Conservation (phyloP, 2,113 vertebrate genomes). For the Setophaga coronata region DNA sequence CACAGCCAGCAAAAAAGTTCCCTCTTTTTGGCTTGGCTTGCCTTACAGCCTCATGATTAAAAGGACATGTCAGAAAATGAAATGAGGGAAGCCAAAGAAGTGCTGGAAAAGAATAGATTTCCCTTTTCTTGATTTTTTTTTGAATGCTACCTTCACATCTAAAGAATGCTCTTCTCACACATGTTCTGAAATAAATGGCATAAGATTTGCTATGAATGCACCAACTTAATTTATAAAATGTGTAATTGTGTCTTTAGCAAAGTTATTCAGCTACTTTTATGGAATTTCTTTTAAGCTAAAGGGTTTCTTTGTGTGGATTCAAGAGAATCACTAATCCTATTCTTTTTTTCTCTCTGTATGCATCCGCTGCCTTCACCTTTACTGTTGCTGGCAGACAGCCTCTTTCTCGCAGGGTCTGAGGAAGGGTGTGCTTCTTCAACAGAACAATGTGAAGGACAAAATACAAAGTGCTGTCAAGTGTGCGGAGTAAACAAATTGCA, state of each 20-base stretch:
- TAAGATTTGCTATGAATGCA: neutral
- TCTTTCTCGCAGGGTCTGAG: neutral
- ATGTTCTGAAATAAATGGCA: neutral
- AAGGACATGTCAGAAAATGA: neutral
- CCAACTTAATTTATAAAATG: neutral
- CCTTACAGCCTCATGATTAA: neutral
- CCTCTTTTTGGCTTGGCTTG: neutral
- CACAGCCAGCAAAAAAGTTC: accelerated
- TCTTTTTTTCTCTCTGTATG: neutral
- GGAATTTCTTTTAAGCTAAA: neutral
- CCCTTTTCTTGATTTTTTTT: neutral
- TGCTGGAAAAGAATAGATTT: neutral
- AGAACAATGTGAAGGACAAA: constrained; percentile 51
- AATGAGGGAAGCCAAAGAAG: neutral
- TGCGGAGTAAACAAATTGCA: constrained; percentile 41
- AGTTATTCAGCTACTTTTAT: neutral
- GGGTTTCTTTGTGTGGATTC: neutral
- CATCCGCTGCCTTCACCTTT: constrained; percentile 43
- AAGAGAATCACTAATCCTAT: constrained; percentile 1
- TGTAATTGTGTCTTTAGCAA: neutral
- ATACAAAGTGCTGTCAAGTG: constrained; percentile 41
- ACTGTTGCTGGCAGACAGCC: constrained; percentile 48
- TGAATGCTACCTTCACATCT: neutral
- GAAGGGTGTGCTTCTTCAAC: constrained; percentile 56
- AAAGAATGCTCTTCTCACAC: neutral